phyloP scores from a whole-genome alignment of 2,888 invertebrate species.

The Coenonympha arcania region DNA sequence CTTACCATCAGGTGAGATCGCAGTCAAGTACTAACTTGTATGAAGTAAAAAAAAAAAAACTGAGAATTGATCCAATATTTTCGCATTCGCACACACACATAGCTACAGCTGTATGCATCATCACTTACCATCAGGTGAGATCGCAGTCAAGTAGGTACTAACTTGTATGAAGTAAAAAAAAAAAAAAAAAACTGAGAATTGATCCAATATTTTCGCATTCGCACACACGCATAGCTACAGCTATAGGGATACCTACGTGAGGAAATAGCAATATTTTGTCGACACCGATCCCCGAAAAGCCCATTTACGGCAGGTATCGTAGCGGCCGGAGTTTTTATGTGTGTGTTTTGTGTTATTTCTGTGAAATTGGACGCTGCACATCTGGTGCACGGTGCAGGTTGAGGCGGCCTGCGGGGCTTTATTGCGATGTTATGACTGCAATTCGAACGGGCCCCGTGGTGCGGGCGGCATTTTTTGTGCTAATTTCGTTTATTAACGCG shows the following conservation, averaged over 20 bases:
- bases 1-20: no score
- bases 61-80: no score
- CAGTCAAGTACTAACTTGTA: no score
- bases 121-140: no score
- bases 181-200: background rate
- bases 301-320: constrained; percentile 62
- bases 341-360: constrained; percentile 50
- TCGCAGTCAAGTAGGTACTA: no score
- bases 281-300: constrained; percentile 50
- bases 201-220: background rate
- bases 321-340: constrained; percentile 51
- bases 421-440: constrained; percentile 64
- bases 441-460: constrained; percentile 40
- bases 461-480: constrained; percentile 36
- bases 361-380: constrained; percentile 57
- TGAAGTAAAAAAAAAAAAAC: no score
- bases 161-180: no score
- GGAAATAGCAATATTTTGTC: constrained; percentile 43
- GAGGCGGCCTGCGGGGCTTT: constrained; percentile 42
- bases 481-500: constrained; percentile 54
- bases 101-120: no score
- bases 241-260: constrained; percentile 3
- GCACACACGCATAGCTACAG: background rate
- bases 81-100: no score
- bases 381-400: constrained; percentile 57